A percentile compares a stretch with the other conserved stretches of the same genome.
Conservation (phyloP, 2,113 vertebrate genomes). For the Arenaria interpres region DNA sequence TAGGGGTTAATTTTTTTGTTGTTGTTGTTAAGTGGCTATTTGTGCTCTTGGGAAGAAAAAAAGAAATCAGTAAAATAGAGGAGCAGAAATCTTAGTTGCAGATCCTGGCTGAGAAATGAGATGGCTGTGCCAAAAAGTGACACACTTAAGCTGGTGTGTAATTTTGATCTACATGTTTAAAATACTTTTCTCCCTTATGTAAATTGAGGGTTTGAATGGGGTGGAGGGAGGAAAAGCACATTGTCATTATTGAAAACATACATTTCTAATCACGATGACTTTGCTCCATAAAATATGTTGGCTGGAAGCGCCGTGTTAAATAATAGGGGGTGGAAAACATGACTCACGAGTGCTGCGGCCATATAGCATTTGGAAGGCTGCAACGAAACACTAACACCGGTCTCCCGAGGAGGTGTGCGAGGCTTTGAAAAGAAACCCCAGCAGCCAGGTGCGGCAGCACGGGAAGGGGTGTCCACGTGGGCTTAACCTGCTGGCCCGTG, state of each 20-base stretch:
- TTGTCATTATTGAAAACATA: slow-evolving; percentile 30
- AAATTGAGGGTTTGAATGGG: not conserved
- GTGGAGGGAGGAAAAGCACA: not conserved
- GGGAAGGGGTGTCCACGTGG: not conserved
- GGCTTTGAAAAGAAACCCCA: not conserved
- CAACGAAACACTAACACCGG: not conserved
- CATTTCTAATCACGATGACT: not conserved
- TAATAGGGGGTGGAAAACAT: slow-evolving; percentile 40
- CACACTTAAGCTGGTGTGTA: slow-evolving; percentile 16
- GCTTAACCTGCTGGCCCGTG: not conserved
- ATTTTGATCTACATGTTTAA: slow-evolving; percentile 61
- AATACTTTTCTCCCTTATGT: slow-evolving; percentile 46
- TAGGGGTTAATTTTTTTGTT: not conserved
- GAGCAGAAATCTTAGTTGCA: slow-evolving; percentile 8
- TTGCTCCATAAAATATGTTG: not conserved
- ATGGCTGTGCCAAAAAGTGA: slow-evolving; percentile 28
- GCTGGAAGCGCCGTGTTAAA: not conserved
- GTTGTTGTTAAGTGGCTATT: not conserved
- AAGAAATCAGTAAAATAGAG: slow-evolving; percentile 35
- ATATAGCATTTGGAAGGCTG: not conserved
- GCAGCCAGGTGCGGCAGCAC: not conserved
- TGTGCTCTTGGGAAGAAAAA: not conserved
- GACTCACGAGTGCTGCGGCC: not conserved
- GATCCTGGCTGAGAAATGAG: slow-evolving; percentile 44
- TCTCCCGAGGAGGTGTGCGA: not conserved